These are phyloP conservation scores for Falco concolor DNA, from an alignment of 2,797 vertebrate genomes.

Conservation along the genomic window DNA sequence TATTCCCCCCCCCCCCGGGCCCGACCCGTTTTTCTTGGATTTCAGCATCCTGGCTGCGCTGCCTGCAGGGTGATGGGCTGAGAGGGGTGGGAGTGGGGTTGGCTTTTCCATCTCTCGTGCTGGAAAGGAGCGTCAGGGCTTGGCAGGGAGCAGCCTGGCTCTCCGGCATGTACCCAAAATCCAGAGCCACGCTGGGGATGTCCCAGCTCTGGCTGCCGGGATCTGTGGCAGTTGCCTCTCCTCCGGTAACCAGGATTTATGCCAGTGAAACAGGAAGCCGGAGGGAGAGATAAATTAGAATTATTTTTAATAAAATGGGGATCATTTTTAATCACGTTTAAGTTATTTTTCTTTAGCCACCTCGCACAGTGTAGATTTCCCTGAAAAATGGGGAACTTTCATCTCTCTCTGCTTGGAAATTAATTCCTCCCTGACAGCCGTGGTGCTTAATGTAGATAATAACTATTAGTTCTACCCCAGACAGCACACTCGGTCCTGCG, in stretches of 20 bases:
- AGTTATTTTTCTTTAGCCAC: conserved; percentile 42
- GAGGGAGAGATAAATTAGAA: conserved; percentile 67
- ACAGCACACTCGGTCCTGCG: conserved; percentile 17
- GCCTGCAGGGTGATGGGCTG: background rate
- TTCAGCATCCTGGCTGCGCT: background rate
- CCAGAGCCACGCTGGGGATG: rapidly evolving
- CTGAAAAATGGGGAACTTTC: conserved; percentile 64
- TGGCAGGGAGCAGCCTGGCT: background rate
- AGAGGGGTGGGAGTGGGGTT: too few relatives aligned
- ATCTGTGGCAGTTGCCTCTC: background rate
- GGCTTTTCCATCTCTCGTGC: background rate
- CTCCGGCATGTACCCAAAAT: background rate
- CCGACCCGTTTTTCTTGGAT: background rate
- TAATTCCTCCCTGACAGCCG: conserved; percentile 61
- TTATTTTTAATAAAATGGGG: conserved; percentile 71
- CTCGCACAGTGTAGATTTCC: background rate
- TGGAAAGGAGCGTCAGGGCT: background rate
- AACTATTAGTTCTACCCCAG: conserved; percentile 65
- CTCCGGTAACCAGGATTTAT: background rate
- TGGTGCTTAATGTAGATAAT: conserved; percentile 67
- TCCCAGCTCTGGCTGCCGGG: background rate
- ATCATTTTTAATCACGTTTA: conserved; percentile 67
- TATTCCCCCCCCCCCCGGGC: background rate
- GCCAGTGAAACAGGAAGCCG: background rate
- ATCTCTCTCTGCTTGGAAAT: conserved; percentile 51